These are phyloP conservation scores for Coleophora deauratella DNA, from an alignment of 2,888 invertebrate genomes.

Conservation along the genomic window DNA sequence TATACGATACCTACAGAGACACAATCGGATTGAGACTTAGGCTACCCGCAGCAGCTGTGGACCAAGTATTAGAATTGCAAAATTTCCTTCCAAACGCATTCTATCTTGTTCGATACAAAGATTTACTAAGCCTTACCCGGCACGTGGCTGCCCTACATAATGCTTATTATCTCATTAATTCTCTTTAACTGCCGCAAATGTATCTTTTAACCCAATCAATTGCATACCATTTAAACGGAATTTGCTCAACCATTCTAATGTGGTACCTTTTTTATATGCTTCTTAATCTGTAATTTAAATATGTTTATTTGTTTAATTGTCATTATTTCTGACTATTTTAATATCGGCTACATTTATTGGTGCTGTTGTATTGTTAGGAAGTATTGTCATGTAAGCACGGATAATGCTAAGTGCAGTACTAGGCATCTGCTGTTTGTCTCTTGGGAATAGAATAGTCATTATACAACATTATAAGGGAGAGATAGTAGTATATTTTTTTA, in stretches of 20 bases:
- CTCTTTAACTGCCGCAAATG: constrained; percentile 2
- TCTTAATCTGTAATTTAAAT: constrained; percentile 14
- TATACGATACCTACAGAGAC: not conserved
- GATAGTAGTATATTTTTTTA: no score
- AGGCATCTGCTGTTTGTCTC: no score
- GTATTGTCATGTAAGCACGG: no score
- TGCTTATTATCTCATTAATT: constrained; percentile 16
- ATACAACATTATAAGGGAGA: no score
- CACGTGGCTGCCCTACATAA: constrained; percentile 27
- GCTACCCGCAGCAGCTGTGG: constrained; percentile 15
- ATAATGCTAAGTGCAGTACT: no score
- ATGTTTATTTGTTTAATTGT: constrained; percentile 16
- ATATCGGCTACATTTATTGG: no score
- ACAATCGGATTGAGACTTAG: not conserved
- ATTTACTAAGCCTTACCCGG: constrained; percentile 7
- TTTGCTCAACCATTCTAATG: no score
- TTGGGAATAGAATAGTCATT: no score
- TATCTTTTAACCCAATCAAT: constrained; percentile 5
- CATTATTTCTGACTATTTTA: constrained; percentile 15
- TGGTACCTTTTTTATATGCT: constrained; percentile 7
- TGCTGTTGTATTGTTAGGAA: no score
- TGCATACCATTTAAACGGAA: constrained; percentile 1
- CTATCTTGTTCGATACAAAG: constrained; percentile 1
- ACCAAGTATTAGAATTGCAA: constrained; percentile 16
- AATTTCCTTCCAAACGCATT: constrained; percentile 17